Base-by-base conservation (phyloP, 2,888 invertebrate genomes). In the Lumbricus terrestris region DNA sequence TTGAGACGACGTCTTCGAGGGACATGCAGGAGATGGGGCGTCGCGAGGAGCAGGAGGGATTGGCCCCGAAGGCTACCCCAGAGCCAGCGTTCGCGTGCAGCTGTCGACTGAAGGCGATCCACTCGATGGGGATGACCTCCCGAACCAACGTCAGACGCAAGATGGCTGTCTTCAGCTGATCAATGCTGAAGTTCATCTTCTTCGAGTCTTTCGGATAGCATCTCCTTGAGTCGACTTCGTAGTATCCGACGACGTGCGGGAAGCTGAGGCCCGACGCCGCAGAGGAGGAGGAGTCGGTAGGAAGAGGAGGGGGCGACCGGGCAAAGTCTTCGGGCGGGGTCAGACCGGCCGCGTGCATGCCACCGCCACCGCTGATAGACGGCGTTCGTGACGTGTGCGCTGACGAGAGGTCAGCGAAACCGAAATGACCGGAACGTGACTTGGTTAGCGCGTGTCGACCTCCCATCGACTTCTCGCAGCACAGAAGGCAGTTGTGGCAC, bases 111-210 rank as follows among this genome's bases (percentile, higher is more conserved):
- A 93, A 93, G 34, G 91, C 89, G 83, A 93, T 90, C 93, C 93
- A 93, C 85, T 89, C 89, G 37, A 89, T 88, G 4, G 93, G 93
- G 23, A 92, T 91, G 18, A 90, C 92, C 18, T 91, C 89, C 38
- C 90, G 88, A 34, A 82, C 82, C 29, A 82, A n/a, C 18, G 92
- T 91, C 90, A 92, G 88, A n/a, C 92, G 82, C 20, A 92, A 88
- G 89, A 93, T 92, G 89, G 93, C 92, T 69, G 90, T 90, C 89
- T 92, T 93, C 90, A 93, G 91, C 90, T 93, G 93, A 47, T 93
- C 92, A 82, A 92, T 91, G 91, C 92, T 92, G 88, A 92, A 89
- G 85, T 93, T 93, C 85, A 89, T 90, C 88, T 93, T 93, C 90
- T 93, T 93, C 83, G 92, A 91, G 89, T 93, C 93, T 88, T 92